phyloP scores from a whole-genome alignment of 2,797 vertebrate species.

The Philypnodon macrostomus region DNA sequence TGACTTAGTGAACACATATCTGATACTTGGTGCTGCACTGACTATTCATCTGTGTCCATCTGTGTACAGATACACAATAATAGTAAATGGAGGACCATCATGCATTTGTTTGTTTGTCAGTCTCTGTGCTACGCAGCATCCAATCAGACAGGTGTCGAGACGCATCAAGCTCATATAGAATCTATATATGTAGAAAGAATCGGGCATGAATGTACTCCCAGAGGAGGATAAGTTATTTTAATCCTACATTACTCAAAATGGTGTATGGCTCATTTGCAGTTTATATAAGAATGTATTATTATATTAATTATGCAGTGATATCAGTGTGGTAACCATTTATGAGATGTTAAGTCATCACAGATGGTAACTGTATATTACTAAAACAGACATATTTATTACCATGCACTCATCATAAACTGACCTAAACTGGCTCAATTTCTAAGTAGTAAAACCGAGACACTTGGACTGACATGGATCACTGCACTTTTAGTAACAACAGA shows the following conservation, averaged over 20 bases:
- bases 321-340: no score
- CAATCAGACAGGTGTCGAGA: constrained; percentile 34
- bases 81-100: constrained; percentile 21
- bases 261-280: no score
- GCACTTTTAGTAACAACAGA: constrained; percentile 26
- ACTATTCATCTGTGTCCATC: constrained; percentile 41
- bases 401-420: constrained; percentile 9
- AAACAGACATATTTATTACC: no score
- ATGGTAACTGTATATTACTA: no score
- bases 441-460: constrained; percentile 19
- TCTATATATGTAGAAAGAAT: constrained; percentile 6
- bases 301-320: no score
- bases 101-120: constrained; percentile 8
- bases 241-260: no score
- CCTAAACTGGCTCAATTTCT: constrained; percentile 14
- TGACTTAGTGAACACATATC: constrained; percentile 14
- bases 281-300: no score
- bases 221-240: constrained; percentile 20
- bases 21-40: constrained; percentile 36
- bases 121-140: constrained; percentile 14
- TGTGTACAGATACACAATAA: constrained; percentile 26
- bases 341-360: no score
- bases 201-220: constrained; percentile 13
- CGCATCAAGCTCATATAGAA: constrained; percentile 15
- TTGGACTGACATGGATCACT: constrained; percentile 20